Evolutionary conservation across 2,797 vertebrate genomes (phyloP).

Genomic region (Octomys mimax): DNA sequence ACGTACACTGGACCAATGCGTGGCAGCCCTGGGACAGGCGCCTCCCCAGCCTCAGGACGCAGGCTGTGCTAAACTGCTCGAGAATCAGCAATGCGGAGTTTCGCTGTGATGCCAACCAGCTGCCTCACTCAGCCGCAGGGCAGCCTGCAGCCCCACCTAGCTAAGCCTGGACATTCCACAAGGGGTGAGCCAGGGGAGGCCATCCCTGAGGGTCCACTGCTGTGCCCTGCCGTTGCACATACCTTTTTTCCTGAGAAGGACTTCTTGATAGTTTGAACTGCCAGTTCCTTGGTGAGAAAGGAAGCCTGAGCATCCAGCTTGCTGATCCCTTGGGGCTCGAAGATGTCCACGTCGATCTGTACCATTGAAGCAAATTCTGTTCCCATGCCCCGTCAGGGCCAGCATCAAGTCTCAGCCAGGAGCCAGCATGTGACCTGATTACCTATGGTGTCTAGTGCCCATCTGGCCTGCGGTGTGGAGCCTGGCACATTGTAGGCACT

Average conservation of each 20-base stretch:
- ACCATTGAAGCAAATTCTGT: conserved; percentile 52
- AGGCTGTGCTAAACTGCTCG: not conserved
- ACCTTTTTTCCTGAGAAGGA: conserved; percentile 91
- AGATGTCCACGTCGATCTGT: conserved; percentile 92
- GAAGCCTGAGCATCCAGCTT: conserved; percentile 88
- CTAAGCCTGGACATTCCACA: not conserved
- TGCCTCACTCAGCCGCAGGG: not conserved
- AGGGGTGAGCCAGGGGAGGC: not conserved
- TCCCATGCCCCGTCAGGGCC: not conserved
- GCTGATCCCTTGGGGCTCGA: conserved; percentile 91
- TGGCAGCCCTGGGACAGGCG: not conserved
- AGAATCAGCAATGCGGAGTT: not conserved
- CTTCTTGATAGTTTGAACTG: conserved; percentile 90
- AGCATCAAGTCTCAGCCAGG: conserved; percentile 15
- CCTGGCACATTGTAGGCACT: not conserved
- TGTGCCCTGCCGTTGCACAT: not conserved
- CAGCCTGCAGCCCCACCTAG: not conserved
- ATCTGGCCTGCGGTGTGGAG: not conserved
- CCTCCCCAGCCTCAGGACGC: not conserved
- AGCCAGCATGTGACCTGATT: not conserved
- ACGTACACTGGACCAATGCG: not conserved
- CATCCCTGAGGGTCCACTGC: not conserved
- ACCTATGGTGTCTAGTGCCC: not conserved
- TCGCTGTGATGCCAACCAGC: not conserved
- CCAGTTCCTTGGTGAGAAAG: conserved; percentile 90